A percentile compares a stretch with the other conserved stretches of the same genome.
Evolutionary conservation across 1,140 invertebrate species (phyloP).

Genomic region (Aphaenogaster floridana): DNA sequence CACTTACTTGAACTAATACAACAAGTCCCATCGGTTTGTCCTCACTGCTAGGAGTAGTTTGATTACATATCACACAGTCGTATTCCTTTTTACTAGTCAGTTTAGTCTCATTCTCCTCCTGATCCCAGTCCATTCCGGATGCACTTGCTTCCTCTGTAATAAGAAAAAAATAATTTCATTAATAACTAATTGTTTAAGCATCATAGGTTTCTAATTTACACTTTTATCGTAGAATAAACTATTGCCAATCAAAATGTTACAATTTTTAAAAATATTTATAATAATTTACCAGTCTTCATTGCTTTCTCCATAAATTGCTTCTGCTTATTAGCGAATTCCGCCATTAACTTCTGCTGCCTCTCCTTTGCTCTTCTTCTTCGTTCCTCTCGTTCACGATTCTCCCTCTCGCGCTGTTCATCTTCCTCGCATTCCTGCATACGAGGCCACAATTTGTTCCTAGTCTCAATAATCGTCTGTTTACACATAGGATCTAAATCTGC

Average conservation of each 20-base stretch:
- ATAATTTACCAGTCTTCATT: conserved; percentile 89
- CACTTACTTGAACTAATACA: conserved; percentile 92
- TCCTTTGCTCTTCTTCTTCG: conserved; percentile 94
- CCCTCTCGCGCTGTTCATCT: conserved; percentile 91
- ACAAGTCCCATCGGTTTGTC: conserved; percentile 96
- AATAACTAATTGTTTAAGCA: not conserved
- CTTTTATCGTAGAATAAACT: conserved; percentile 9
- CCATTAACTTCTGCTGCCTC: conserved; percentile 96
- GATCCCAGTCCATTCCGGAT: conserved; percentile 90
- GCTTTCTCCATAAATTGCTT: conserved; percentile 96
- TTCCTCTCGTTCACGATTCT: conserved; percentile 93
- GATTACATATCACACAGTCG: conserved; percentile 98
- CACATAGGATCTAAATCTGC: conserved; percentile 91
- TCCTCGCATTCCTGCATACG: conserved; percentile 92
- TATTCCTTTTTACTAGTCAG: conserved; percentile 92
- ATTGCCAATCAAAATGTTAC: not conserved
- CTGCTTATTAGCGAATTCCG: conserved; percentile 96
- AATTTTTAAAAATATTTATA: conserved; percentile 40
- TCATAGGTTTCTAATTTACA: not conserved
- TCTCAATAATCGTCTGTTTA: conserved; percentile 89
- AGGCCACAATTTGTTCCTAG: conserved; percentile 92
- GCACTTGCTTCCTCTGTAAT: conserved; percentile 85
- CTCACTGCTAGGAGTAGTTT: conserved; percentile 94
- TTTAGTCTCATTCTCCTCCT: conserved; percentile 87
- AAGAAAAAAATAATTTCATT: not conserved